phyloP scores from a whole-genome alignment of 2,113 vertebrate genomes.

The Leptodactylus fuscus region DNA sequence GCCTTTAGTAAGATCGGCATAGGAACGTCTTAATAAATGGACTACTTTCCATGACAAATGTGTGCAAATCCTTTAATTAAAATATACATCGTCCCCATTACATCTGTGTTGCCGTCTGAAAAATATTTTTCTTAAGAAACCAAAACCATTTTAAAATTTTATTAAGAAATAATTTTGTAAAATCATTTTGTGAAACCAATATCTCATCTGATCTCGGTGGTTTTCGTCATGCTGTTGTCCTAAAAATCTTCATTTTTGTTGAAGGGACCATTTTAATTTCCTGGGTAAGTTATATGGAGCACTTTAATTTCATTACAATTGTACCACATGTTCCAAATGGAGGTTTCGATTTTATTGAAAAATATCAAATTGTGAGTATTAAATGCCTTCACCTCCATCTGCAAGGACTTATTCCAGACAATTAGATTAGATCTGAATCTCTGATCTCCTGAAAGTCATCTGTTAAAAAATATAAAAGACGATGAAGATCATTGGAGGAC shows the following conservation, averaged over 20 bases:
- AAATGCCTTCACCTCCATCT: conserved; percentile 31
- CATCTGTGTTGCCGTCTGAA: no score
- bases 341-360: background rate
- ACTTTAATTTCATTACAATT: conserved; percentile 4
- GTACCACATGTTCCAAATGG: background rate
- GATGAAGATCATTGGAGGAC: conserved; percentile 4
- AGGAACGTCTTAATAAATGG: no score
- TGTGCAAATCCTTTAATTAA: no score
- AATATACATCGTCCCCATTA: no score
- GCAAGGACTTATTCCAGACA: conserved; percentile 29
- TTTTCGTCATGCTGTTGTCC: background rate
- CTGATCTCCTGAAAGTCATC: conserved; percentile 24
- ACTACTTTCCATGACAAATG: no score
- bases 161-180: no score
- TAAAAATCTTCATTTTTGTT: background rate
- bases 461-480: conserved; percentile 2
- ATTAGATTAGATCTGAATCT: conserved; percentile 50
- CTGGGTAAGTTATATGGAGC: background rate
- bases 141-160: no score
- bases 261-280: conserved; percentile 10
- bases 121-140: no score
- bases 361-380: conserved; percentile 33
- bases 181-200: no score
- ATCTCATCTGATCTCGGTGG: no score
- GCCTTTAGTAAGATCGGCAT: no score